Base-by-base conservation (phyloP, 53 echinoderm and acorn worm species). In the Temnopleurus reevesii region DNA sequence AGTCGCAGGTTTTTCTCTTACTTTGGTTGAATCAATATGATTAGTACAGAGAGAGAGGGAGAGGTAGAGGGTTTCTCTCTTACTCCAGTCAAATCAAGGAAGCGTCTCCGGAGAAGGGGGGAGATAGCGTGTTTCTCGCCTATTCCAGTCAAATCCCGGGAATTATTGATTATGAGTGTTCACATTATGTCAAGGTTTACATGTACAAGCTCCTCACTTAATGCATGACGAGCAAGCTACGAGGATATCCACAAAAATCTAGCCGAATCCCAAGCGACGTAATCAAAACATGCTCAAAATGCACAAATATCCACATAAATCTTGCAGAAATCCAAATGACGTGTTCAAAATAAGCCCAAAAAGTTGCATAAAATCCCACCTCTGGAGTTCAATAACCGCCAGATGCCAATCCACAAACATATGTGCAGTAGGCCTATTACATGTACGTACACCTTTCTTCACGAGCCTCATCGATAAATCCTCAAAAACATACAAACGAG, bases 111-210 rank as follows among this genome's bases (percentile, higher is more conserved):
- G n/a, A n/a, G n/a, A 23, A 27, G 21, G 64, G 33, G 71, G 71
- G 71, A 3, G 5, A 18, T 38, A 23, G 41, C 41, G 10, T 19
- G n/a, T n/a, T 38, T 36, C 1, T 23, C 56, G n/a, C 28, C 71
- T 41, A 71, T 71, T 71, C 38, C 41, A 2, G 38, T 38, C 36
- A 71, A 71, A 38, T 41, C 10, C 1, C 36, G 71, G 71, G 71
- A 71, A 71, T 71, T 71, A 71, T 41, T 71, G 71, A 41, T 8
- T 36, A 71, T 71, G 71, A 71, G 71, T n/a, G n/a, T 36, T 71
- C 71, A 8, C 41, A 41, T n/a, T n/a, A 71, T 71, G 71, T 23
- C 1, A 41, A 23, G 23, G 71, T 41, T 71, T 71, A 71, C 15
- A 18, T 27, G 41, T 71, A 71, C 15, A 18, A 38, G 41, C 71